Percentiles rank a stretch among this genome's conserved stretches.
These are phyloP conservation scores for Eumacrocentrus americanus DNA, from an alignment of 2,888 invertebrate species.

Conservation along the genomic window DNA sequence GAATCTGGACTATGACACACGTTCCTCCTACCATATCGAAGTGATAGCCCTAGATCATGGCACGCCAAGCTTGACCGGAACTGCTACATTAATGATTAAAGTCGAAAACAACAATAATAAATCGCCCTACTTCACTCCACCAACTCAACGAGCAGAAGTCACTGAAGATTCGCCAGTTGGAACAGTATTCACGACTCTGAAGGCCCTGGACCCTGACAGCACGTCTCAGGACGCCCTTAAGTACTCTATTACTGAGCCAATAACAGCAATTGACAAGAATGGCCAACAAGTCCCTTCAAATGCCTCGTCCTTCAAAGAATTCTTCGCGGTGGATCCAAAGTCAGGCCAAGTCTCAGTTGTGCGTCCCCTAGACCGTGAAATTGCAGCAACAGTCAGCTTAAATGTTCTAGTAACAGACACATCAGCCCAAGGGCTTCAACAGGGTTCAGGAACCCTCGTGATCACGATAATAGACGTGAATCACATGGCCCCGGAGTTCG, in stretches of 20 bases:
- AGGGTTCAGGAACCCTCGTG: slow-evolving; percentile 73
- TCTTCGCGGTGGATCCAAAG: slow-evolving; percentile 70
- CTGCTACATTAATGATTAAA: slow-evolving; percentile 77
- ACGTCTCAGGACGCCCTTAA: slow-evolving; percentile 71
- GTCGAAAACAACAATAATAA: slow-evolving; percentile 89
- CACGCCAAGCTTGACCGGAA: slow-evolving; percentile 80
- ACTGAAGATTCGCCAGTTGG: slow-evolving; percentile 79
- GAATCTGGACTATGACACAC: slow-evolving; percentile 81
- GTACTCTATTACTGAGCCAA: slow-evolving; percentile 72
- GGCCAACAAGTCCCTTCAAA: slow-evolving; percentile 71
- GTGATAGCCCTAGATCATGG: slow-evolving; percentile 82
- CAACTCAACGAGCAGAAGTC: slow-evolving; percentile 79
- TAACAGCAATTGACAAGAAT: slow-evolving; percentile 82
- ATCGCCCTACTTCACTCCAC: slow-evolving; percentile 80
- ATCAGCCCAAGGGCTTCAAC: slow-evolving; percentile 78
- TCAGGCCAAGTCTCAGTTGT: slow-evolving; percentile 72
- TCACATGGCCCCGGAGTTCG: slow-evolving; percentile 68
- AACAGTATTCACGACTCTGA: slow-evolving; percentile 73
- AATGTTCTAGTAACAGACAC: slow-evolving; percentile 82
- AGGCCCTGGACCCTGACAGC: slow-evolving; percentile 83
- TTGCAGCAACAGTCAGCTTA: slow-evolving; percentile 78
- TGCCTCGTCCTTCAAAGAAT: slow-evolving; percentile 64
- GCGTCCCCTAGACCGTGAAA: slow-evolving; percentile 68
- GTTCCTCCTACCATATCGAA: slow-evolving; percentile 80
- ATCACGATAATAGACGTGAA: slow-evolving; percentile 69